Conservation (phyloP, 2,797 vertebrate genomes). For the Lutjanus campechanus region DNA sequence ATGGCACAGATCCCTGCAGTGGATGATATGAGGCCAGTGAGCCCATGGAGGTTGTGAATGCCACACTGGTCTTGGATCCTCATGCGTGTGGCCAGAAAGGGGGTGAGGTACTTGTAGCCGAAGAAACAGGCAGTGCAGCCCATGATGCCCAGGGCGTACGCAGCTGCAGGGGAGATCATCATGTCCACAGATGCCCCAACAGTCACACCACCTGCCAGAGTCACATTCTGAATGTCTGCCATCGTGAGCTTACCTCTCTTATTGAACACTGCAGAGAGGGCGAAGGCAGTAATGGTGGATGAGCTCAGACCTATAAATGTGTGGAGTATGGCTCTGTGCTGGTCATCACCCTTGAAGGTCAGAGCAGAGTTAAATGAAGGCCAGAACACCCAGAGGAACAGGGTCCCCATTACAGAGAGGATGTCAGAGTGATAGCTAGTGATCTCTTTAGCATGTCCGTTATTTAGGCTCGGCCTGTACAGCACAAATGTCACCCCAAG, state of each 20-base stretch:
- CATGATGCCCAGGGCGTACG: slow-evolving; percentile 82
- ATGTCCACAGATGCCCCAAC: slow-evolving; percentile 86
- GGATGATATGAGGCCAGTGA: slow-evolving; percentile 85
- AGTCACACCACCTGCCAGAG: slow-evolving; percentile 87
- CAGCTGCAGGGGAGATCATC: slow-evolving; percentile 81
- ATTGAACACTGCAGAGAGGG: slow-evolving; percentile 84
- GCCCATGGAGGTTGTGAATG: slow-evolving; percentile 89
- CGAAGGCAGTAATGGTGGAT: slow-evolving; percentile 81
- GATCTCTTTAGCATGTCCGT: slow-evolving; percentile 78
- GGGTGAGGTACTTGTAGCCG: slow-evolving; percentile 86
- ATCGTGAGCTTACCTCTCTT: slow-evolving; percentile 84
- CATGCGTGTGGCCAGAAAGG: slow-evolving; percentile 76
- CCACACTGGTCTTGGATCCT: slow-evolving; percentile 86
- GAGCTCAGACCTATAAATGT: slow-evolving; percentile 87
- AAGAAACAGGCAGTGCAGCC: slow-evolving; percentile 82
- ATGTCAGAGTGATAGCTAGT: slow-evolving; percentile 84
- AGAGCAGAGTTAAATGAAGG: slow-evolving; percentile 88
- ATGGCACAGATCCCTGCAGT: slow-evolving; percentile 78
- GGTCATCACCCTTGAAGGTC: slow-evolving; percentile 82
- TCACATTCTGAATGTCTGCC: slow-evolving; percentile 88
- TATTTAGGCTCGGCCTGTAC: slow-evolving; percentile 63
- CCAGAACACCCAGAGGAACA: slow-evolving; percentile 92
- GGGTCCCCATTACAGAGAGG: slow-evolving; percentile 82
- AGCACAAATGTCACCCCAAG: slow-evolving; percentile 84
- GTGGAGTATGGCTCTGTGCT: slow-evolving; percentile 87